Evolutionary conservation across 2,113 vertebrate species (phyloP).

Genomic region (Aptenodytes patagonicus): DNA sequence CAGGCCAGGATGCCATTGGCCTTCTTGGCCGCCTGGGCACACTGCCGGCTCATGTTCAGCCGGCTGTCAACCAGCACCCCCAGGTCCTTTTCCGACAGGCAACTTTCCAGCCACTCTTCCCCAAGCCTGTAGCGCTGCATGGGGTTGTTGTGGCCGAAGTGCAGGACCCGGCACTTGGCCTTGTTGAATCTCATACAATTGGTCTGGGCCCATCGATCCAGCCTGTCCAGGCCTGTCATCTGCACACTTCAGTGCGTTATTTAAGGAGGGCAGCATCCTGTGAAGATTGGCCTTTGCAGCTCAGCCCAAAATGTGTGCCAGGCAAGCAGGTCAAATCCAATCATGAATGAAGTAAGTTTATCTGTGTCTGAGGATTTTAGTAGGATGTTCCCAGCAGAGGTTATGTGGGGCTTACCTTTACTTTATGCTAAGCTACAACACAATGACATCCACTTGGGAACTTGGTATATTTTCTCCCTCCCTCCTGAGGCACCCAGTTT

Average conservation of each 20-base stretch:
- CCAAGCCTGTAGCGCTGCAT: no score
- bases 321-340: background rate
- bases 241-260: background rate
- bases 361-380: background rate
- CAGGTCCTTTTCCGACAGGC: no score
- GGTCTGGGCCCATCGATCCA: no score
- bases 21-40: no score
- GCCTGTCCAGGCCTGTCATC: background rate
- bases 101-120: no score
- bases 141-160: no score
- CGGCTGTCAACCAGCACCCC: no score
- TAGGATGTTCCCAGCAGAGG: background rate
- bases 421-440: background rate
- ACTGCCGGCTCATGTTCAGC: no score
- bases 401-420: background rate
- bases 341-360: background rate
- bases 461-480: fast-evolving
- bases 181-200: no score
- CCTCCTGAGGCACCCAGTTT: background rate
- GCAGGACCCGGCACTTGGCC: no score
- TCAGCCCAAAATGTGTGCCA: background rate
- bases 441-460: background rate
- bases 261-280: background rate
- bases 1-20: no score
- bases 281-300: background rate